Conservation (phyloP, 2,113 vertebrate genomes). For the Connochaetes taurinus region DNA sequence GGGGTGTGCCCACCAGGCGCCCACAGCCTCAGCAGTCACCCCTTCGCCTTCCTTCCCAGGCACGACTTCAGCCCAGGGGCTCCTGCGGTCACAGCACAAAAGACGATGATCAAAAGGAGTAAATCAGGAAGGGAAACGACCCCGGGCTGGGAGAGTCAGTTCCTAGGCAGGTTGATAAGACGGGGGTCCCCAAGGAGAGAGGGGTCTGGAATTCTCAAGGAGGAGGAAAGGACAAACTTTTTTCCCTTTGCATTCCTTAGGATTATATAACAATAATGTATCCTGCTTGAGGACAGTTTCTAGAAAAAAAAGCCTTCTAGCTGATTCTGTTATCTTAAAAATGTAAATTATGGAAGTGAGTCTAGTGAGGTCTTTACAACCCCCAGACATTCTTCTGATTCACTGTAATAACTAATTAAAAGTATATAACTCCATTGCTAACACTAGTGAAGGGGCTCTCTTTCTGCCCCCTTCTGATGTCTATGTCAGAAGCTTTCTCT, state of each 20-base stretch:
- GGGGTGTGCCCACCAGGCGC: not conserved
- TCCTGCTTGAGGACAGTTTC: not conserved
- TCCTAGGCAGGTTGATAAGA: not conserved
- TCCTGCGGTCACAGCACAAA: not conserved
- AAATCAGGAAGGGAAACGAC: not conserved
- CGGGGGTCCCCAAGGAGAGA: not conserved
- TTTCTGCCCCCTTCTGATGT: not conserved
- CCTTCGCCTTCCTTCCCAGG: not conserved
- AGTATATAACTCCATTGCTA: not conserved
- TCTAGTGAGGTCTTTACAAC: not conserved
- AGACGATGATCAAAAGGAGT: too few species aligned
- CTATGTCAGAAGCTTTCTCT: not conserved
- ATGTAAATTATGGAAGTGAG: not conserved
- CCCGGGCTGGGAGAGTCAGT: rapidly evolving
- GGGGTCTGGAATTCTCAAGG: not conserved
- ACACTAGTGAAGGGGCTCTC: not conserved
- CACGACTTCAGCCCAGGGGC: not conserved
- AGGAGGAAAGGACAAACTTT: not conserved
- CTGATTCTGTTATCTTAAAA: not conserved
- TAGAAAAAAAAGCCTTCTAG: not conserved
- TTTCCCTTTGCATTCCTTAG: not conserved
- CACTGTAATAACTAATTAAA: not conserved
- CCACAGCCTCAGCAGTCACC: not conserved
- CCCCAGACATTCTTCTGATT: not conserved
- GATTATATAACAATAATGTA: not conserved